Evolutionary conservation across 2,113 vertebrate genomes (phyloP).

Genomic region (Cavia porcellus): DNA sequence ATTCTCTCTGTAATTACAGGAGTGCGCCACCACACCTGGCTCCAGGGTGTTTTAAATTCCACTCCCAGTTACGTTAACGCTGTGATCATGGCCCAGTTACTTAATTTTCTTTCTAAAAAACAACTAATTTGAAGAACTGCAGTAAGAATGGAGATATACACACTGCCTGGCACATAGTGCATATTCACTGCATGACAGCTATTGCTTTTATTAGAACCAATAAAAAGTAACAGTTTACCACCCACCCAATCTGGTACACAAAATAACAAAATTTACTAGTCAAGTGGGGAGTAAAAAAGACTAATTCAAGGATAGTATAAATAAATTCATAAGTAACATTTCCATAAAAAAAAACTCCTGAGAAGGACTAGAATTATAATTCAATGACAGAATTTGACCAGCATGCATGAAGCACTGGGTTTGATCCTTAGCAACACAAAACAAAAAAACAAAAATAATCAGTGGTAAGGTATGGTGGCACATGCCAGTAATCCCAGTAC

Average conservation of each 20-base stretch:
- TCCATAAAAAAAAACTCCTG: slow-evolving; percentile 17
- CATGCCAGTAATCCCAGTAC: background rate
- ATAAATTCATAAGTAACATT: slow-evolving; percentile 42
- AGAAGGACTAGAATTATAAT: background rate
- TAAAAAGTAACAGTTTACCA: slow-evolving; percentile 65
- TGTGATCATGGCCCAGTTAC: background rate
- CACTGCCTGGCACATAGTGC: background rate
- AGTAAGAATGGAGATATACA: background rate
- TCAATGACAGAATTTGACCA: background rate
- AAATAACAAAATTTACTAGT: slow-evolving; percentile 70
- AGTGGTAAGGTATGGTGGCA: background rate
- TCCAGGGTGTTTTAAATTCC: background rate
- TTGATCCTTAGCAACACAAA: background rate
- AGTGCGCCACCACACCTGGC: background rate
- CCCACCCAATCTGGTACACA: slow-evolving; percentile 42
- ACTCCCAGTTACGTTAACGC: background rate
- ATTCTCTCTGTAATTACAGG: background rate
- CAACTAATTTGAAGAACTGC: slow-evolving; percentile 30
- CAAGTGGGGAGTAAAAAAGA: slow-evolving; percentile 44
- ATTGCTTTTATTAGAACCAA: slow-evolving; percentile 63
- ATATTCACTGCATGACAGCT: background rate
- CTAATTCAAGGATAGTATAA: slow-evolving; percentile 37
- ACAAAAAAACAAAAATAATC: background rate
- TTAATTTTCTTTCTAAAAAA: slow-evolving; percentile 11
- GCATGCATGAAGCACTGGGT: background rate